Conservation (phyloP, 2,888 invertebrate genomes). For the Colostygia pectinataria region DNA sequence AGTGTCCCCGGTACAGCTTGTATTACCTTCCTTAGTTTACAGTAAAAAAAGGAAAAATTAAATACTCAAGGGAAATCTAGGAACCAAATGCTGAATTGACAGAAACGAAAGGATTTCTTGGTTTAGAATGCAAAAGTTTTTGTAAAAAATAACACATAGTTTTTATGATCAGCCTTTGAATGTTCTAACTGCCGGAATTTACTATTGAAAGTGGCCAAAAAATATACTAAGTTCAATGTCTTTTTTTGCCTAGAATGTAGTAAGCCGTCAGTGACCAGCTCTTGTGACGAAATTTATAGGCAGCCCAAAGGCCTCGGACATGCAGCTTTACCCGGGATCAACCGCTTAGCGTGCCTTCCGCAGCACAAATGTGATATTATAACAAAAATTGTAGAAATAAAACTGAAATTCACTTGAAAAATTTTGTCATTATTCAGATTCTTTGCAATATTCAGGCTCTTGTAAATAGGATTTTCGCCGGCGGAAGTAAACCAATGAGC, state of each 20-base stretch:
- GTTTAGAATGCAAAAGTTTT: neutral
- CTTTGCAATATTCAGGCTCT: constrained; percentile 15
- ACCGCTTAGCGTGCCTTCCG: no score
- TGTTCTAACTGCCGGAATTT: no score
- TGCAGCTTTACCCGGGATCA: no score
- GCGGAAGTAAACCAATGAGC: constrained; percentile 28
- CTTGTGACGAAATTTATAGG: no score
- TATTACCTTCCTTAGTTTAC: constrained; percentile 52
- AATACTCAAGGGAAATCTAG: constrained; percentile 51
- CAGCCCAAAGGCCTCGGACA: no score
- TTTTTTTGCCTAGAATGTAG: no score
- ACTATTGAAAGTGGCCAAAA: no score
- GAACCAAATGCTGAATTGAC: constrained; percentile 31
- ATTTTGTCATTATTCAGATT: constrained; percentile 16
- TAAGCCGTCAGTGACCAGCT: no score
- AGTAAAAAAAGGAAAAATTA: constrained; percentile 45
- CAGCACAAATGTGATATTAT: no score
- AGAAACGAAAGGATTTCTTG: constrained; percentile 18
- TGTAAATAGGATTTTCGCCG: constrained; percentile 20
- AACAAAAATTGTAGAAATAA: neutral
- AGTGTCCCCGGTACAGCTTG: constrained; percentile 54
- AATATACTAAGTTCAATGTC: no score
- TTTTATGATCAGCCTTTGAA: no score
- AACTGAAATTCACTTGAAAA: constrained; percentile 4
- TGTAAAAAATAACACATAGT: no score